Evolutionary conservation across 2,797 vertebrate species (phyloP).

Genomic region (Crenuchus spilurus): DNA sequence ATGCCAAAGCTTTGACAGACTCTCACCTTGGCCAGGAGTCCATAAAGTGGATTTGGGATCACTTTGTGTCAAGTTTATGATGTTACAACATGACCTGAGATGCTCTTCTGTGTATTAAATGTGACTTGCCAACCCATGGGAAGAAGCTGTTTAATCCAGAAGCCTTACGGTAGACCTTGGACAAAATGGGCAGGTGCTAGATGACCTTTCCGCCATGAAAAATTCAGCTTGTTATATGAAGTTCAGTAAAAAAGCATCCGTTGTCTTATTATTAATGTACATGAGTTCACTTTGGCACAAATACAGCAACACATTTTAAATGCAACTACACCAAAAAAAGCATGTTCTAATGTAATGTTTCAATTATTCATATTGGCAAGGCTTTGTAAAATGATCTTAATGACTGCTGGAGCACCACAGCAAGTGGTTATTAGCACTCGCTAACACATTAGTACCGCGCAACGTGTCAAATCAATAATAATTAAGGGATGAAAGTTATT

Average conservation of each 20-base stretch:
- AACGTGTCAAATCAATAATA: constrained; percentile 77
- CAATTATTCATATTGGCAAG: constrained; percentile 44
- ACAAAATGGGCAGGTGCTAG: not conserved
- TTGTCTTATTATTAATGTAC: constrained; percentile 31
- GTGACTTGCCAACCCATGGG: not conserved
- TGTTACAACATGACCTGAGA: constrained; percentile 18
- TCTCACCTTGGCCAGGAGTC: not conserved
- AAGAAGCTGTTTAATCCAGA: not conserved
- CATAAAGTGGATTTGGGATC: not conserved
- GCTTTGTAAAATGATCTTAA: constrained; percentile 61
- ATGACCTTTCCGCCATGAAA: no score
- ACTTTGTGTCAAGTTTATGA: constrained; percentile 21
- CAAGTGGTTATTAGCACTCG: constrained; percentile 53
- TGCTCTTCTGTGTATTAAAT: constrained; percentile 10
- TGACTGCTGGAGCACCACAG: constrained; percentile 59
- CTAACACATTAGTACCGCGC: constrained; percentile 60
- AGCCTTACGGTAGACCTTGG: not conserved
- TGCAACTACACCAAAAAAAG: not conserved
- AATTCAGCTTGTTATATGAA: no score
- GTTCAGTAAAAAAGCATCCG: constrained; percentile 2
- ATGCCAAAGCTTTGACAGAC: not conserved
- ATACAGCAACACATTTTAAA: constrained; percentile 21
- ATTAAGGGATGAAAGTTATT: constrained; percentile 69
- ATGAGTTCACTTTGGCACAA: constrained; percentile 33
- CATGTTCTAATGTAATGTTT: constrained; percentile 28